Percentiles rank a stretch among this genome's conserved stretches.
Conservation (phyloP, 2,113 vertebrate species). For the Saiga tatarica region DNA sequence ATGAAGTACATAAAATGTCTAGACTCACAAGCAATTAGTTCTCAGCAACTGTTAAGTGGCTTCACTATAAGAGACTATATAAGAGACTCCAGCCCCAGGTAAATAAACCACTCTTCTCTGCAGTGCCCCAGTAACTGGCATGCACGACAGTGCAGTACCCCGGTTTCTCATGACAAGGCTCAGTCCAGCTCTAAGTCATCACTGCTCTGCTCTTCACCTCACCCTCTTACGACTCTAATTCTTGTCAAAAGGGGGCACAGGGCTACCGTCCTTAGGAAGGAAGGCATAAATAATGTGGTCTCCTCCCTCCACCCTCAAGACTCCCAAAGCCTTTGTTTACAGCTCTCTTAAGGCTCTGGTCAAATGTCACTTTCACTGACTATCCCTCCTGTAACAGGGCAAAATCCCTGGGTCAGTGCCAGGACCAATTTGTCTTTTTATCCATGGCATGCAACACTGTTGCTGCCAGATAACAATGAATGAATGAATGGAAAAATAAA, state of each 20-base stretch:
- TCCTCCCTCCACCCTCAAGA: background rate
- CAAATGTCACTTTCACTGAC: background rate
- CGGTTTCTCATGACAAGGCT: background rate
- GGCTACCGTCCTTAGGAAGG: background rate
- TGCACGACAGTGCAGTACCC: background rate
- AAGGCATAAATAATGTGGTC: background rate
- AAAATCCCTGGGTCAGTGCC: background rate
- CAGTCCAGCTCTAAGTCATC: background rate
- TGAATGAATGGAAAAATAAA: background rate
- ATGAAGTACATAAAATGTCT: background rate
- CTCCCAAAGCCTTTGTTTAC: background rate
- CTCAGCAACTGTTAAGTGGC: background rate
- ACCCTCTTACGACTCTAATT: background rate
- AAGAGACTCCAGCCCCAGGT: background rate
- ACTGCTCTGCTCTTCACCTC: background rate
- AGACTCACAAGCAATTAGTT: background rate
- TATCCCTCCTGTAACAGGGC: background rate
- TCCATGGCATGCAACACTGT: background rate
- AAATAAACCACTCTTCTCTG: background rate
- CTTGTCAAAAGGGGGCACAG: background rate
- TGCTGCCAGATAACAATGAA: background rate
- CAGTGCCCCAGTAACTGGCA: too few species aligned
- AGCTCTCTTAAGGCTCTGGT: background rate
- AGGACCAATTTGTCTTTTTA: background rate
- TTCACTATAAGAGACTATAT: background rate